Evolutionary conservation across 1,140 invertebrate species (phyloP).

Genomic region (Tetranychus cinnabarinus): DNA sequence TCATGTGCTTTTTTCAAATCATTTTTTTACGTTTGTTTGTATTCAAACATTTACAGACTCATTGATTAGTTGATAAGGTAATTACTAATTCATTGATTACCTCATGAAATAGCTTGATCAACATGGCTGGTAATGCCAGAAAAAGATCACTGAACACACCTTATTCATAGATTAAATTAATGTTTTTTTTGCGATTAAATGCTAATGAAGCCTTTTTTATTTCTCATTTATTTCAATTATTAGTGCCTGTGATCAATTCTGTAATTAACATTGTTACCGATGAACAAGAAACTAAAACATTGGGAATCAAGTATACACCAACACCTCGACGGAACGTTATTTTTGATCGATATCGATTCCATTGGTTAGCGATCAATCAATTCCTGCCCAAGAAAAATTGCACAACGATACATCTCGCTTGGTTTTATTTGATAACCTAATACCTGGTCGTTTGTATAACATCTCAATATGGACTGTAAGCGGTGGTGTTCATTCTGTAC

Average conservation of each 20-base stretch:
- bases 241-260: slow-evolving; percentile 68
- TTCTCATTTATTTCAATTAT: slow-evolving; percentile 17
- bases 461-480: slow-evolving; percentile 77
- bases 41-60: no score
- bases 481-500: slow-evolving; percentile 50
- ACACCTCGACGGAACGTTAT: slow-evolving; percentile 15
- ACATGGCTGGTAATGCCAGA: no score
- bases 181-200: no score
- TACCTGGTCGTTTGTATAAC: slow-evolving; percentile 54
- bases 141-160: no score
- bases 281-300: slow-evolving; percentile 33
- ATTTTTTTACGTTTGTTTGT: no score
- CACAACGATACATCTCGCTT: slow-evolving; percentile 51
- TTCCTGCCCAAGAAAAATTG: slow-evolving; percentile 35
- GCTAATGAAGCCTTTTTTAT: no score
- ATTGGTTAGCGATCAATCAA: slow-evolving; percentile 11
- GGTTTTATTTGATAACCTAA: slow-evolving; percentile 50
- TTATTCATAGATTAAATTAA: no score
- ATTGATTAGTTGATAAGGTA: no score
- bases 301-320: slow-evolving; percentile 17
- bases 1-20: no score
- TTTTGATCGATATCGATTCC: slow-evolving; percentile 16
- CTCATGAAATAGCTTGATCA: no score
- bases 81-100: no score
- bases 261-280: slow-evolving; percentile 66